Evolutionary conservation across 2,797 vertebrate genomes (phyloP).

Genomic region (Acanthurus tractus): DNA sequence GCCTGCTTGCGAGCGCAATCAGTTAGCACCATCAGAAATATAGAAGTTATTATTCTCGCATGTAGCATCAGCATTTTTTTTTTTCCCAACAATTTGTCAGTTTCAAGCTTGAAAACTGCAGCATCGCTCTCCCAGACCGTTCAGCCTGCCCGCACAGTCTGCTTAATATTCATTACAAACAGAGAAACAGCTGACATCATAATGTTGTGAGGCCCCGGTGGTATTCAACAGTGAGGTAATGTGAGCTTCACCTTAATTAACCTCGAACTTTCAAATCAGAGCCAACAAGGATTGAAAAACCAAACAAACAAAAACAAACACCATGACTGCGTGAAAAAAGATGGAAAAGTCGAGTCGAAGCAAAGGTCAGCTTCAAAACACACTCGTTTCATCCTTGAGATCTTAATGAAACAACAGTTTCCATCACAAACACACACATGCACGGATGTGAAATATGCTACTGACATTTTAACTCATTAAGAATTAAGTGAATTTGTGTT

Average conservation of each 20-base stretch:
- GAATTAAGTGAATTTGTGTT: constrained; percentile 7
- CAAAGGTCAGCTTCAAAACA: background rate
- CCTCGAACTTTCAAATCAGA: constrained; percentile 3
- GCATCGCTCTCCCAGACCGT: background rate
- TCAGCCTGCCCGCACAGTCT: constrained; percentile 2
- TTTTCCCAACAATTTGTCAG: too few species aligned
- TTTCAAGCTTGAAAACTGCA: too few species aligned
- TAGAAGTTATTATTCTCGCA: background rate
- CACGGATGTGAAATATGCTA: background rate
- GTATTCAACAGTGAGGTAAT: background rate
- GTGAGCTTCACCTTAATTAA: background rate
- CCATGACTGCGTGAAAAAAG: background rate
- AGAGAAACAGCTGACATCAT: background rate
- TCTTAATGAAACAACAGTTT: background rate
- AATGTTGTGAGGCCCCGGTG: background rate
- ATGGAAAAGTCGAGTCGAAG: background rate
- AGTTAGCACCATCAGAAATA: background rate
- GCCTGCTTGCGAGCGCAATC: too few species aligned
- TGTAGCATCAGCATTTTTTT: constrained; percentile 5
- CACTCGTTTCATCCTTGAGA: background rate
- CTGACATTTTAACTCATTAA: background rate
- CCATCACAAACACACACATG: background rate
- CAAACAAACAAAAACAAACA: background rate
- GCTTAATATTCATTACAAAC: background rate
- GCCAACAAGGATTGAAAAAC: background rate